Conservation (phyloP, 2,113 vertebrate species). For the Ptilorrhoa leucosticta region DNA sequence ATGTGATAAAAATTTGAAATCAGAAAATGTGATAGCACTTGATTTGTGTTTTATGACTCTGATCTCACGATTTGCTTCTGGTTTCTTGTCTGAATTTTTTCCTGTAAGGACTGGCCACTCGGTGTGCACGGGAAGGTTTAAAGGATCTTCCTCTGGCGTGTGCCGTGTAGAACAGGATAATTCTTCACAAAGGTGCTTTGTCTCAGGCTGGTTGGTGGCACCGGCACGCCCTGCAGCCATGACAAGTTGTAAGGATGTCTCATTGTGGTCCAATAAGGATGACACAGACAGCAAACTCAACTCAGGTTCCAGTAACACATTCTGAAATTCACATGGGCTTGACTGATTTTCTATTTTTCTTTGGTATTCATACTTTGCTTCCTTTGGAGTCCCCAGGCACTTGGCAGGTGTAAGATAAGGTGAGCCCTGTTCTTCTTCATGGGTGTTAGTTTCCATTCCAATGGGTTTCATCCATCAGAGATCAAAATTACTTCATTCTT, state of each 20-base stretch:
- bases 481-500: slow-evolving; percentile 12
- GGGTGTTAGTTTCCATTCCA: slow-evolving; percentile 73
- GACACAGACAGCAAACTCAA: neutral
- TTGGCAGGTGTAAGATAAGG: neutral
- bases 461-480: slow-evolving; percentile 29
- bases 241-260: neutral
- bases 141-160: neutral
- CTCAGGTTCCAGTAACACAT: neutral
- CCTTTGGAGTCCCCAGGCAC: neutral
- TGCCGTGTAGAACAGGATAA: neutral
- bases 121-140: neutral
- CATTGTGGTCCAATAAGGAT: neutral
- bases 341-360: neutral
- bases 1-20: slow-evolving; percentile 4
- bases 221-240: neutral
- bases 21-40: slow-evolving; percentile 77
- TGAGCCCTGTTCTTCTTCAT: slow-evolving; percentile 38
- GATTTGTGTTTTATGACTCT: slow-evolving; percentile 75
- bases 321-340: neutral
- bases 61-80: slow-evolving; percentile 13
- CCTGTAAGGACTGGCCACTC: neutral
- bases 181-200: neutral
- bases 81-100: neutral
- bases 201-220: neutral
- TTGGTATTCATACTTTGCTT: neutral